Percentiles rank a stretch among this genome's conserved stretches.
These are phyloP conservation scores for Anhinga rufa DNA, from an alignment of 2,113 vertebrate genomes.

Conservation along the genomic window DNA sequence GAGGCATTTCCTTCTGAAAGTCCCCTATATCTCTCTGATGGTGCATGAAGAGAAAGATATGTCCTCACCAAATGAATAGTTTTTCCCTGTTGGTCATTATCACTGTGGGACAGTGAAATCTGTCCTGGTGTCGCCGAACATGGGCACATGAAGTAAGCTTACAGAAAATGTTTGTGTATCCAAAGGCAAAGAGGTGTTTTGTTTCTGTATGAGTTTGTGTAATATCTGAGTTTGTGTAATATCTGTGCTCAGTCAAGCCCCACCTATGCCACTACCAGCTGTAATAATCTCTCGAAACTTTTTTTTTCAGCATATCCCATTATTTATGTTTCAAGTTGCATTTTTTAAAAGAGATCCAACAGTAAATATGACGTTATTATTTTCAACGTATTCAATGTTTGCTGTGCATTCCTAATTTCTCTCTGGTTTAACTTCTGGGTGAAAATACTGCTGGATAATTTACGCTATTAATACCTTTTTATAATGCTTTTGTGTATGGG, in stretches of 20 bases:
- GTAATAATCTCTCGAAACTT: neutral
- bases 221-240: neutral
- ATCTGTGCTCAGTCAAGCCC: neutral
- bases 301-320: slow-evolving; percentile 1
- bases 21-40: slow-evolving; percentile 12
- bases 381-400: slow-evolving; percentile 6
- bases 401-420: neutral
- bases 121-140: neutral
- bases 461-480: neutral
- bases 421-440: slow-evolving; percentile 23
- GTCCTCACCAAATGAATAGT: slow-evolving; percentile 4
- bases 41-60: slow-evolving; percentile 2
- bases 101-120: neutral
- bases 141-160: neutral
- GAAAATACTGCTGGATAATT: neutral
- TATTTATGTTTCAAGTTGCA: slow-evolving; percentile 9
- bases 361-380: slow-evolving; percentile 1
- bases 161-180: neutral
- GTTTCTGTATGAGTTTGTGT: neutral
- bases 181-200: neutral
- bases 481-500: neutral
- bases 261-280: neutral
- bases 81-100: slow-evolving; percentile 43
- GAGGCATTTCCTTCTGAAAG: slow-evolving; percentile 45
- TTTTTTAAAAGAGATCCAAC: neutral